Percentiles rank a stretch among this genome's conserved stretches.
Evolutionary conservation across 1,140 invertebrate species (phyloP).

Genomic region (Aradophagus sp.): DNA sequence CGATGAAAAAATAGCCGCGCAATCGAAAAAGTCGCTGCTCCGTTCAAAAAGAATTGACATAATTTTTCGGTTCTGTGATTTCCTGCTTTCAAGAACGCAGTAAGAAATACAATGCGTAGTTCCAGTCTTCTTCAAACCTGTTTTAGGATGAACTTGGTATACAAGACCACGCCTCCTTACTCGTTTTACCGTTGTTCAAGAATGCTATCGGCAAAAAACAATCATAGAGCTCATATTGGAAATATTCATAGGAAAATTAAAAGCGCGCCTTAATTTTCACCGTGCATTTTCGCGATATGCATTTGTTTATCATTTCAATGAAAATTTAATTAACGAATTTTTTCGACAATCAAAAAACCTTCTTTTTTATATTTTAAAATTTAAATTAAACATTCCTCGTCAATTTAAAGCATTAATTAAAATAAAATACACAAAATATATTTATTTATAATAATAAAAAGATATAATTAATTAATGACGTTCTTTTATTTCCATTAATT

Average conservation of each 20-base stretch:
- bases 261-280: conserved; percentile 13
- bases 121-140: conserved; percentile 59
- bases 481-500: too few relatives aligned
- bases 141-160: conserved; percentile 60
- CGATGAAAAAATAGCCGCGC: conserved; percentile 24
- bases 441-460: too few relatives aligned
- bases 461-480: too few relatives aligned
- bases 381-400: too few relatives aligned
- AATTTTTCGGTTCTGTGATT: conserved; percentile 55
- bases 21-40: conserved; percentile 27
- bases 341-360: neutral
- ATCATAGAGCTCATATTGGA: conserved; percentile 51
- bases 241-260: conserved; percentile 39
- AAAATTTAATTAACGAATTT: neutral
- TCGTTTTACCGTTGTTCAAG: conserved; percentile 60
- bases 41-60: conserved; percentile 48
- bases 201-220: conserved; percentile 57
- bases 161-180: conserved; percentile 59
- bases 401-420: too few relatives aligned
- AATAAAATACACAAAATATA: too few relatives aligned
- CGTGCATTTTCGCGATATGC: neutral
- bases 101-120: conserved; percentile 57
- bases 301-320: neutral
- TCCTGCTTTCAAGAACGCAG: conserved; percentile 54
- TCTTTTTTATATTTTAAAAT: too few relatives aligned